Base-by-base conservation (phyloP, 1,140 invertebrate genomes). In the Akabosia matsudoensis region DNA sequence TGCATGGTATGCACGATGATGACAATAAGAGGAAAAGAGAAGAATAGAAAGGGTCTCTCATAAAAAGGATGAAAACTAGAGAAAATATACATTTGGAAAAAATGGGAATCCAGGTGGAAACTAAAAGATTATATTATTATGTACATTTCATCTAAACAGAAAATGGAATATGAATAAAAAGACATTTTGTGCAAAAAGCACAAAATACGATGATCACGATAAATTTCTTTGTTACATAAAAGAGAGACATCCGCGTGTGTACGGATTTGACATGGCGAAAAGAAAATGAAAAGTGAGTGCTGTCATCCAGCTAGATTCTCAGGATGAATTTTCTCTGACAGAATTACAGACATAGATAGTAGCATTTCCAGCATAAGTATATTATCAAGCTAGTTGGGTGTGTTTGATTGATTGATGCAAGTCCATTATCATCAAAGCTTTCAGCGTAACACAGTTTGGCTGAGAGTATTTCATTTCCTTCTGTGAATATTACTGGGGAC, bases 71-170 rank as follows among this genome's bases (percentile, higher is more conserved):
- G 54, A n/a, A 45, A 45, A 61, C 13, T 10, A 22, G 54, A 22
- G 54, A 61, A 61, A 61, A 16, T 16, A 61, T 45, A 7, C 18
- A 45, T 45, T 18, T 18, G n/a, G n/a, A n/a, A 67, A 30, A 31
- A 67, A 30, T 67, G 61, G 24, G 61, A 67, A 67, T 30, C 61
- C 61, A 67, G 61, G 61, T 67, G 61, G 61, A 67, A 67, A 67
- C 61, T 28, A 7, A n/a, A n/a, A 67, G 61, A 67, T 61, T 61
- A 61, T 61, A n/a, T 61, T 45, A 45, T 45, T 45, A 45, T 45
- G 37, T 45, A 45, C 7, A 18, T n/a, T n/a, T n/a, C n/a, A n/a
- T n/a, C n/a, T n/a, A 45, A 45, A 18, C 18, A 45, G 54, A 24
- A 22, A 61, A 24, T 13, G 24, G 54, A 61, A 61, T 16, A 61